Base-by-base conservation (phyloP, 2,888 invertebrate genomes). In the Calliopum simillimum region DNA sequence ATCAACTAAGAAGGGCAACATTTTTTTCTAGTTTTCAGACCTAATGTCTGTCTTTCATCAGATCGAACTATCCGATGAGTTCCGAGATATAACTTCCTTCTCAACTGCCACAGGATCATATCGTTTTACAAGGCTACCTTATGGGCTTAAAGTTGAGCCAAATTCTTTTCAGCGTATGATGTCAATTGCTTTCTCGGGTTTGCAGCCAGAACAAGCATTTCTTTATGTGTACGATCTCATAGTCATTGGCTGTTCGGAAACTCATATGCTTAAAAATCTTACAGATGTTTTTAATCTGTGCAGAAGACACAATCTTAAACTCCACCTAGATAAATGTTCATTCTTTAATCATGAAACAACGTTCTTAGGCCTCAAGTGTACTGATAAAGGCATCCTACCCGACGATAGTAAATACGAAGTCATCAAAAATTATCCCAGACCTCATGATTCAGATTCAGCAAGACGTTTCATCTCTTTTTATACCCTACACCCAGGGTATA, bases 401-500 rank as follows among this genome's bases (percentile, higher is more conserved):
- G 51, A 51, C n/a, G n/a, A 51, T n/a, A 19, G n/a, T 11, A 51
- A 51, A n/a, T 51, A 19, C n/a, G 16, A 51, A 51, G 2, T n/a
- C 14, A 51, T n/a, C 19, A n/a, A n/a, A n/a, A 14, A 12, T n/a
- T 51, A 51, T 19, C 51, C 51, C 14, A 51, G n/a, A n/a, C 16
- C 51, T n/a, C 8, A 14, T 16, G n/a, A 51, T n/a, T 14, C 51
- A 14, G 51, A 76, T 14, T 69, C 71, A 71, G 46, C 68, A 1
- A 65, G 69, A 44, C 49, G 71, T 44, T 76, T 76, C 55, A 51
- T 76, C 2, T 76, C 59, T 14, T 59, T 59, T 59, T n/a, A n/a
- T n/a, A n/a, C n/a, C n/a, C n/a, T n/a, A n/a, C n/a, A n/a, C n/a
- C n/a, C n/a, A n/a, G n/a, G n/a, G n/a, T n/a, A n/a, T n/a, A n/a